A percentile compares a stretch with the other conserved stretches of the same genome.
phyloP scores from a whole-genome alignment of 2,797 vertebrate genomes.

The Tokudaia muenninki region DNA sequence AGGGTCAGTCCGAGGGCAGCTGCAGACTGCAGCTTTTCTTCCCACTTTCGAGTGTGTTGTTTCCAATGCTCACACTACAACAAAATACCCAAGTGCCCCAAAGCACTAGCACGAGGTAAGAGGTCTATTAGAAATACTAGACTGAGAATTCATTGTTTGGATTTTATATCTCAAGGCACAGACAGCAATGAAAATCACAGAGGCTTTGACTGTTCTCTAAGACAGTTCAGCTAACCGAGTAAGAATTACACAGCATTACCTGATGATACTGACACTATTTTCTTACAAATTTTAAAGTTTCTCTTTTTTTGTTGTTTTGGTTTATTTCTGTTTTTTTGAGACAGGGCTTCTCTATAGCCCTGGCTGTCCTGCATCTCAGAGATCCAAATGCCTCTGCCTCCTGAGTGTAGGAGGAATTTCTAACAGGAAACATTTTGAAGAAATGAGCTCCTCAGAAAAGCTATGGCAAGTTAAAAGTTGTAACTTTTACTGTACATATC shows the following conservation, averaged over 20 bases:
- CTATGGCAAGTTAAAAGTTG: background rate
- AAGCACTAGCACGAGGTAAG: background rate
- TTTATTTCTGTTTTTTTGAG: background rate
- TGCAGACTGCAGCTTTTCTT: background rate
- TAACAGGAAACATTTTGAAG: background rate
- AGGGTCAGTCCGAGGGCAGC: background rate
- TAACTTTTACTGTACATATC: background rate
- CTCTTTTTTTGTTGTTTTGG: background rate
- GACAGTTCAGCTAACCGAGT: conserved; percentile 4
- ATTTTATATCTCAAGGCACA: conserved; percentile 34
- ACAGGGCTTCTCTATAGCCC: background rate
- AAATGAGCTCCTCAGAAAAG: conserved; percentile 14
- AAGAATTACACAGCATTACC: conserved; percentile 7
- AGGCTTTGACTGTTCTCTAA: conserved; percentile 42
- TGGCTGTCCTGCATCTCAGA: background rate
- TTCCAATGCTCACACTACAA: background rate
- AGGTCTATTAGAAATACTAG: conserved; percentile 20
- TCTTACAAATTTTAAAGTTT: background rate
- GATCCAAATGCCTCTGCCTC: background rate
- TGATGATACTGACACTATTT: background rate
- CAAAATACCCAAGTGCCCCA: background rate
- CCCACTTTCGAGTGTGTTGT: background rate
- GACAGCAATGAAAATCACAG: conserved; percentile 25
- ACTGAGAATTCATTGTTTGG: conserved; percentile 8
- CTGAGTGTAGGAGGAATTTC: background rate